phyloP scores from a whole-genome alignment of 2,113 vertebrate species.

The Carollia perspicillata region DNA sequence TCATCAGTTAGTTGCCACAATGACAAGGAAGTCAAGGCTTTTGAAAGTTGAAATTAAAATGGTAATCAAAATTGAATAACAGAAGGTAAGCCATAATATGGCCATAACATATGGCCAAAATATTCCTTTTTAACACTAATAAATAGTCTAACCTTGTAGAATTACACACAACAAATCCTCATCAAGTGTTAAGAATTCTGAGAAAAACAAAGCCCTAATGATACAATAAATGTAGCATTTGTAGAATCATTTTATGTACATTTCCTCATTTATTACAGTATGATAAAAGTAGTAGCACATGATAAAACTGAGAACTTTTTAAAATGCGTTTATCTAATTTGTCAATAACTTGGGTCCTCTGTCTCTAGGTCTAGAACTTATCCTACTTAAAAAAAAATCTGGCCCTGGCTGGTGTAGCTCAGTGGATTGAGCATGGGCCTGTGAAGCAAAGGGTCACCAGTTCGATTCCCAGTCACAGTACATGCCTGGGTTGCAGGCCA shows the following conservation, averaged over 20 bases:
- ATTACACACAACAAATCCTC: not conserved
- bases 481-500: no score
- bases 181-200: not conserved
- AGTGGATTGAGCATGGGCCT: no score
- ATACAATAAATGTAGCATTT: not conserved
- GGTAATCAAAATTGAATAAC: not conserved
- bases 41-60: constrained; percentile 32
- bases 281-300: not conserved
- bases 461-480: no score
- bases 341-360: not conserved
- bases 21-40: not conserved
- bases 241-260: not conserved
- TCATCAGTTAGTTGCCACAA: not conserved
- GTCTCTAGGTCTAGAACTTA: not conserved
- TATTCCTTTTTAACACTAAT: constrained; percentile 16
- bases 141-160: not conserved
- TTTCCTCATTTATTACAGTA: not conserved
- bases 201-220: not conserved
- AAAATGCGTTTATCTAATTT: not conserved
- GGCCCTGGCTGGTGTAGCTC: no score
- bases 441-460: no score
- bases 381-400: not conserved
- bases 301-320: not conserved
- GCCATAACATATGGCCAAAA: not conserved
- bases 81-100: not conserved